A percentile compares a stretch with the other conserved stretches of the same genome.
phyloP scores from a whole-genome alignment of 2,113 vertebrate species.

The Pseudopodoces humilis region DNA sequence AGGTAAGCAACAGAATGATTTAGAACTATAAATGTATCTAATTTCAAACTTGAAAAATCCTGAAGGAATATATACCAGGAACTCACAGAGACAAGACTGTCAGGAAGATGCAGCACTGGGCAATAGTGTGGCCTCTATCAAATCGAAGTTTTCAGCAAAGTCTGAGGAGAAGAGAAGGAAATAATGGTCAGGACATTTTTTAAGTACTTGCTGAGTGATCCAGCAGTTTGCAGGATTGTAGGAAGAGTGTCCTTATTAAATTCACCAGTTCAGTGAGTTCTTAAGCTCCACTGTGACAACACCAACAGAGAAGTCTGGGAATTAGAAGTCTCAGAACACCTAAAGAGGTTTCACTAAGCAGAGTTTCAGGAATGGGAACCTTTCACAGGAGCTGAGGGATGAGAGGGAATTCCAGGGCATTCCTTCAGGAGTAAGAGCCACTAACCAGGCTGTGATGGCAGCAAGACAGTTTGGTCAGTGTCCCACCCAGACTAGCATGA shows the following conservation, averaged over 20 bases:
- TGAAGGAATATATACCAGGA: not conserved
- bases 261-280: not conserved
- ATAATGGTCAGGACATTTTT: not conserved
- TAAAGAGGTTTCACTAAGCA: not conserved
- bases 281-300: not conserved
- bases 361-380: not conserved
- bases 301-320: not conserved
- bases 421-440: not conserved
- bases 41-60: not conserved
- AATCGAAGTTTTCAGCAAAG: not conserved
- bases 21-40: rapidly evolving
- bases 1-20: not conserved
- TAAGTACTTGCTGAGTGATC: not conserved
- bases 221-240: not conserved
- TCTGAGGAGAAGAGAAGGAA: not conserved
- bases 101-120: not conserved
- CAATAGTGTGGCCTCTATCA: not conserved
- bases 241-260: not conserved
- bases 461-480: not conserved
- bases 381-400: not conserved
- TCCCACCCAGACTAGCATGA: not conserved
- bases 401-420: not conserved
- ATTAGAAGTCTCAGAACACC: not conserved
- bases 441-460: not conserved
- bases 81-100: not conserved